These are phyloP conservation scores for western clawed frog (Xenopus tropicalis) DNA, from an alignment of 2,113 vertebrate genomes.

Conservation along the genomic window DNA sequence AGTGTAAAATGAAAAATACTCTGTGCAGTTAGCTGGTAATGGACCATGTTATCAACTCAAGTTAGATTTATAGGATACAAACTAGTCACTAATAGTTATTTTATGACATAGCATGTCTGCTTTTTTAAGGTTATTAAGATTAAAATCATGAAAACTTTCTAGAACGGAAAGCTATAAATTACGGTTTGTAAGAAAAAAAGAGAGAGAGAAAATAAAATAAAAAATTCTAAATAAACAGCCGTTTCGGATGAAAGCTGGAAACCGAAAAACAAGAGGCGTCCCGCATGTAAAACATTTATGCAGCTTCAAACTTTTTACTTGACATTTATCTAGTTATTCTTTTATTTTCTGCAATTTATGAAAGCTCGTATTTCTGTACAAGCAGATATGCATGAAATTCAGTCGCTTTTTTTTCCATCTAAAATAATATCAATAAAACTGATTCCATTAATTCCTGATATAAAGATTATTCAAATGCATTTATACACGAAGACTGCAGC, in stretches of 20 bases:
- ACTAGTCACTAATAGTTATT: slow-evolving; percentile 85
- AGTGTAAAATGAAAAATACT: slow-evolving; percentile 86
- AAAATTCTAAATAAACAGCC: slow-evolving; percentile 44
- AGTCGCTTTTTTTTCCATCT: too few species aligned
- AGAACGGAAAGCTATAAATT: slow-evolving; percentile 62
- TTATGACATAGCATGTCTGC: slow-evolving; percentile 74
- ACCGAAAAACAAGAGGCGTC: slow-evolving; percentile 13
- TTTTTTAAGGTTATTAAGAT: slow-evolving; percentile 69
- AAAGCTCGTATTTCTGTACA: too few species aligned
- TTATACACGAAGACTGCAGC: too few species aligned
- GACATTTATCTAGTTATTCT: not conserved
- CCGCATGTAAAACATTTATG: slow-evolving; percentile 31
- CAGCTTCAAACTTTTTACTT: not conserved
- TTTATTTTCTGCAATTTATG: not conserved
- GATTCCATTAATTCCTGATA: too few species aligned
- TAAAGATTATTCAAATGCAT: too few species aligned
- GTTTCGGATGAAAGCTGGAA: slow-evolving; percentile 37
- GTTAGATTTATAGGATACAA: slow-evolving; percentile 81
- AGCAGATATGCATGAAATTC: too few species aligned
- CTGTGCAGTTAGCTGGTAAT: slow-evolving; percentile 84
- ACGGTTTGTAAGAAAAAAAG: slow-evolving; percentile 48
- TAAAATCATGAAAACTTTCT: slow-evolving; percentile 72
- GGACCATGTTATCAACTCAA: slow-evolving; percentile 85
- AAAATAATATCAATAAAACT: too few species aligned
- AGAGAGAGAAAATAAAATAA: slow-evolving; percentile 52